Conservation (phyloP, 2,888 invertebrate genomes). For the Oligia latruncula region DNA sequence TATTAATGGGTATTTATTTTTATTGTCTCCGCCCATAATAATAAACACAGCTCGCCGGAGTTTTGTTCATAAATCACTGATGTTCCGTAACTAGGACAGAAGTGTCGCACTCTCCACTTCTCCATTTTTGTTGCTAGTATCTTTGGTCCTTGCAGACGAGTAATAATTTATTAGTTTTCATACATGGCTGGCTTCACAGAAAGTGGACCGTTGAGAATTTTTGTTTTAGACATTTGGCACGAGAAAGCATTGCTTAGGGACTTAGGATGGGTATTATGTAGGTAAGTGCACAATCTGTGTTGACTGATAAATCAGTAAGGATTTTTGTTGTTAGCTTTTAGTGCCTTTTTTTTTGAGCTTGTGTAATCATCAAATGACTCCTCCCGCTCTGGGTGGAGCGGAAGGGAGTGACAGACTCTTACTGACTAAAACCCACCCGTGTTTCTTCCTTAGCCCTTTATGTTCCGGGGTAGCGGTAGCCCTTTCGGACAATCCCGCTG, state of each 20-base stretch:
- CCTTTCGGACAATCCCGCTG: too few relatives aligned
- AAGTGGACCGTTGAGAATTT: conserved; percentile 28
- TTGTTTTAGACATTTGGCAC: conserved; percentile 28
- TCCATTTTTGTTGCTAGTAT: conserved; percentile 62
- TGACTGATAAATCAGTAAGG: background rate
- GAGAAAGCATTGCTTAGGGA: conserved; percentile 21
- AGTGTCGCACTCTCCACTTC: conserved; percentile 65
- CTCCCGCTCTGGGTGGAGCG: too few relatives aligned
- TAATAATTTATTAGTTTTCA: conserved; percentile 50
- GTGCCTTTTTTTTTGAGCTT: too few relatives aligned
- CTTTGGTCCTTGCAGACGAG: conserved; percentile 46
- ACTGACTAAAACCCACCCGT: too few relatives aligned
- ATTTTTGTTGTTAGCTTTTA: background rate
- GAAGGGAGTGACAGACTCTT: too few relatives aligned
- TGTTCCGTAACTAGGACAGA: conserved; percentile 62
- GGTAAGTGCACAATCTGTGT: background rate
- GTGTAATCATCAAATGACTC: too few relatives aligned
- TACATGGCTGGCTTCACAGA: conserved; percentile 20
- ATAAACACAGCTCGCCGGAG: conserved; percentile 67
- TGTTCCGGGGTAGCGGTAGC: too few relatives aligned
- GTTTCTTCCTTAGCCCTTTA: too few relatives aligned
- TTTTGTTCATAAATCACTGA: conserved; percentile 74
- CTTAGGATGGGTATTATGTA: background rate
- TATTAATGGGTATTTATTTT: conserved; percentile 68
- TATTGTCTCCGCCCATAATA: conserved; percentile 69